Evolutionary conservation across 2,888 invertebrate species (phyloP).

Genomic region (Laothoe populi): DNA sequence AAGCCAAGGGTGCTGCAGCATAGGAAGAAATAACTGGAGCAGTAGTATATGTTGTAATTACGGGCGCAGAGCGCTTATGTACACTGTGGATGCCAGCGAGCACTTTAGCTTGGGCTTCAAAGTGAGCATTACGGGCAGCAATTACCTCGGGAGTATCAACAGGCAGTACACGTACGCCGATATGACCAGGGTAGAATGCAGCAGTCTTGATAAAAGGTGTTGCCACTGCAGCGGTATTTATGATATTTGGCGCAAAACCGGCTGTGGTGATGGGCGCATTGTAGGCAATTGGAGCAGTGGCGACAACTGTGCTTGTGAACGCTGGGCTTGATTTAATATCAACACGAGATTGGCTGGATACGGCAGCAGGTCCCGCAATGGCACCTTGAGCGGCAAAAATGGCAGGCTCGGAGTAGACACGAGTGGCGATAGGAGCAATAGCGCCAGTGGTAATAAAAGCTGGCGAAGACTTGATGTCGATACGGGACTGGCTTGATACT

Average conservation of each 20-base stretch:
- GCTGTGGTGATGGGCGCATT: constrained; percentile 53
- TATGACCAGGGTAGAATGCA: constrained; percentile 41
- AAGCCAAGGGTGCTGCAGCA: constrained; percentile 52
- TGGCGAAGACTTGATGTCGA: constrained; percentile 64
- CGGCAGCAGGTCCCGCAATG: constrained; percentile 58
- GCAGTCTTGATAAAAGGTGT: constrained; percentile 46
- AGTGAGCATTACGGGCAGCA: constrained; percentile 72
- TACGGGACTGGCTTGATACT: constrained; percentile 48
- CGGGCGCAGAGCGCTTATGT: constrained; percentile 67
- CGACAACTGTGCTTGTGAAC: constrained; percentile 57
- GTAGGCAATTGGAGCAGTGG: constrained; percentile 54
- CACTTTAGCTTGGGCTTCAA: constrained; percentile 62
- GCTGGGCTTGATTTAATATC: constrained; percentile 70
- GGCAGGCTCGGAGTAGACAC: constrained; percentile 20
- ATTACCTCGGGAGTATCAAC: constrained; percentile 71
- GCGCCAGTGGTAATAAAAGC: constrained; percentile 55
- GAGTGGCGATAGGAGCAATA: constrained; percentile 38
- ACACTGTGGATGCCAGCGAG: constrained; percentile 65
- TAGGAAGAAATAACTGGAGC: constrained; percentile 48
- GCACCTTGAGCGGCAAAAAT: constrained; percentile 38
- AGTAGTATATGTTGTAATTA: constrained; percentile 51
- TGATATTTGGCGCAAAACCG: constrained; percentile 45
- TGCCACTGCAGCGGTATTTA: constrained; percentile 38
- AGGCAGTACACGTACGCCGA: constrained; percentile 57
- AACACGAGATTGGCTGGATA: constrained; percentile 67